Percentiles rank a stretch among this genome's conserved stretches.
These are phyloP conservation scores for Cranoglanis bouderius DNA, from an alignment of 2,113 vertebrate species.

Conservation along the genomic window DNA sequence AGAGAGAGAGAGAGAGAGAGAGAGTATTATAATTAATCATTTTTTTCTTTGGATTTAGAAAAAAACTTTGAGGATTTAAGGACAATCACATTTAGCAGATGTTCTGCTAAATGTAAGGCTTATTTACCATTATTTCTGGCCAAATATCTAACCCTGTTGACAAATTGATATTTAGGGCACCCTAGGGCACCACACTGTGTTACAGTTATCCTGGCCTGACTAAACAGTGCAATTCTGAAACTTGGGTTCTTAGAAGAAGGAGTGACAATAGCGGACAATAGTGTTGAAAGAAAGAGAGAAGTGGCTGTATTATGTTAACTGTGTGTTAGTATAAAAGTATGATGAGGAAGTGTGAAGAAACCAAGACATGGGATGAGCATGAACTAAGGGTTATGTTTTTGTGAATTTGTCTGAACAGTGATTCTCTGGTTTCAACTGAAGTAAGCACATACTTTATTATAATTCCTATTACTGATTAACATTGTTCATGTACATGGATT, in stretches of 20 bases:
- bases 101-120: no score
- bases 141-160: no score
- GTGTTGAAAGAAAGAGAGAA: conserved; percentile 22
- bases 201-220: no score
- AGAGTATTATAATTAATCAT: no score
- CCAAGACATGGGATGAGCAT: background rate
- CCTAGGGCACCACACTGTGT: no score
- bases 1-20: no score
- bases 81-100: no score
- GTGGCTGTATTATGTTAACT: conserved; percentile 15
- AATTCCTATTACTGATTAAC: background rate
- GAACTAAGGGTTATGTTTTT: background rate
- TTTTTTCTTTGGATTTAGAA: no score
- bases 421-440: background rate
- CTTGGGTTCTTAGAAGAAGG: background rate
- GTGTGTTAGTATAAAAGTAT: background rate
- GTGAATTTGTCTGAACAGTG: background rate
- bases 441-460: background rate
- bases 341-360: conserved; percentile 33
- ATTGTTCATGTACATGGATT: background rate
- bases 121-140: no score
- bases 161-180: no score
- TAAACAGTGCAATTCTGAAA: background rate
- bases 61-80: no score
- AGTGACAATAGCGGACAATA: background rate